A percentile compares a stretch with the other conserved stretches of the same genome.
Conservation (phyloP, 2,888 invertebrate species). For the Pharmacophagus antenor region DNA sequence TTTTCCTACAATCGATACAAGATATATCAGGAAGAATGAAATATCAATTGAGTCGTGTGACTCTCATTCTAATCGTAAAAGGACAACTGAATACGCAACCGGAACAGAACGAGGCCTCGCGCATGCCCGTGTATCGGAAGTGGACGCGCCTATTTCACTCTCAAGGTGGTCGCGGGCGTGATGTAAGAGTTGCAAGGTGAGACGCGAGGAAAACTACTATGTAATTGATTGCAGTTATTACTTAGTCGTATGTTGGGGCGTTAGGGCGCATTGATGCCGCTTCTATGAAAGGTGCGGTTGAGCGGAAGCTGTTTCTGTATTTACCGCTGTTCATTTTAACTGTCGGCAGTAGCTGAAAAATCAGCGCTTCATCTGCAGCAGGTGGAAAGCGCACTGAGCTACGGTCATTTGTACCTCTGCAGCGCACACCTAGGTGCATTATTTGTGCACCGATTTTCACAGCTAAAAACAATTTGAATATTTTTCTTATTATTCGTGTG, state of each 20-base stretch:
- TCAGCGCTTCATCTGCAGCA: no score
- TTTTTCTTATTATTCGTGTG: no score
- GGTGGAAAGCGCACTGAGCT: no score
- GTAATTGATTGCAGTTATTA: slow-evolving; percentile 18
- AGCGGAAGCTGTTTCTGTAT: no score
- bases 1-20: not conserved
- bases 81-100: slow-evolving; percentile 30
- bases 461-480: no score
- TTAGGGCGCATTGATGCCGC: not conserved
- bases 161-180: slow-evolving; percentile 37
- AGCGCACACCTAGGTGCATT: no score
- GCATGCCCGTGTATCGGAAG: slow-evolving; percentile 42
- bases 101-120: slow-evolving; percentile 40
- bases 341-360: no score
- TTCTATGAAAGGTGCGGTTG: not conserved
- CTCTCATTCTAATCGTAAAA: slow-evolving; percentile 31
- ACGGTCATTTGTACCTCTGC: no score
- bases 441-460: no score
- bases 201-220: slow-evolving; percentile 32
- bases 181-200: slow-evolving; percentile 40
- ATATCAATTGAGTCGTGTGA: not conserved
- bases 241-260: not conserved
- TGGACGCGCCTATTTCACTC: slow-evolving; percentile 33
- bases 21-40: slow-evolving; percentile 16
- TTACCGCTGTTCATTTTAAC: no score